Base-by-base conservation (phyloP, 1,140 invertebrate genomes). In the Drosophila kepulauana region DNA sequence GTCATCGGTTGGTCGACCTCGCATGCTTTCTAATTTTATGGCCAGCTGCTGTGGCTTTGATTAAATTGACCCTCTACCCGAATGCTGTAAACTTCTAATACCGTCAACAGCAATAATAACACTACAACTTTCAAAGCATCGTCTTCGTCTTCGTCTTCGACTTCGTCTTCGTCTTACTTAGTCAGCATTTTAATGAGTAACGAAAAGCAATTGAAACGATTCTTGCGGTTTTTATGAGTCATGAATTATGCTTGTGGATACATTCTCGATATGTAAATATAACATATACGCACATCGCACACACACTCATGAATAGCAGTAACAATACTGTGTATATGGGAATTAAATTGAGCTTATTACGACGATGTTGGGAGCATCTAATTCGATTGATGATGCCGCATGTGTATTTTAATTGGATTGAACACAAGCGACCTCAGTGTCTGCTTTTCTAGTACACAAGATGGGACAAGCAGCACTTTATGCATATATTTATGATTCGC, bases 21-120 rank as follows among this genome's bases (percentile, higher is more conserved):
- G 67, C 49, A 30, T 54, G 25, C 63, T 67, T 38, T 57, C 54
- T 67, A 73, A 73, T 73, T 66, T 73, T 57, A 73, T 73, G 70
- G 54, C 63, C 63, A 11, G 16, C 30, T 66, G 54, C 45, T 66
- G 63, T 35, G 62, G 63, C 70, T 66, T 73, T 59, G 64, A 73
- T 61, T 68, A 58, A 67, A 52, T 59, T 68, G 63, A 43, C 41
- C 15, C 30, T 4, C 43, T 16, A 7, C 15, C 25, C 11, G 8
- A n/a, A 52, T 20, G 48, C 16, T 63, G 58, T 70, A 46, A 63
- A 63, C 48, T 70, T 63, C 38, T 33, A 51, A 62, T 62, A 13
- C 35, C 25, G 49, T 13, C 25, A 52, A 51, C 20, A 51, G 2
- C 25, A 20, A 20, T 20, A 20, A 20, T 20, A 20, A 20, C 20